Conservation (phyloP, 2,888 invertebrate species). For the Marasmarcha lunaedactyla region DNA sequence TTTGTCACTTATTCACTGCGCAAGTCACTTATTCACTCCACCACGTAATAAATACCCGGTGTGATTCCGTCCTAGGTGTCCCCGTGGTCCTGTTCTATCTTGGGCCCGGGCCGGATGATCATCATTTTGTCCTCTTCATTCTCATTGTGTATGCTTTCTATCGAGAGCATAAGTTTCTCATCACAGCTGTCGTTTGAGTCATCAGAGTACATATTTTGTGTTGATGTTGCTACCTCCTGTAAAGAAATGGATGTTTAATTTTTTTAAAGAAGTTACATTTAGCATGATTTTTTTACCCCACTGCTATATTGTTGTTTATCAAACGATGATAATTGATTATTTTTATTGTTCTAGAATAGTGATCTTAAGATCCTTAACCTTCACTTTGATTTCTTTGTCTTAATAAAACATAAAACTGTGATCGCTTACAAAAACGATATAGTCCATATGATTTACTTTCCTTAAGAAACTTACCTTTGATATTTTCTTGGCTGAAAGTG, state of each 20-base stretch:
- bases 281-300: too few relatives aligned
- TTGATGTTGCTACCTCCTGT: conserved; percentile 80
- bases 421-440: too few relatives aligned
- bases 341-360: too few relatives aligned
- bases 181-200: conserved; percentile 79
- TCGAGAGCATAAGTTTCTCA: conserved; percentile 82
- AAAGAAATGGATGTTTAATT: conserved; percentile 14
- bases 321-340: too few relatives aligned
- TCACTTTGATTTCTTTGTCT: too few relatives aligned
- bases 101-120: conserved; percentile 39
- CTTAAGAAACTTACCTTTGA: too few relatives aligned
- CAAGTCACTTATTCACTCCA: neutral
- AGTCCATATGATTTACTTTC: too few relatives aligned
- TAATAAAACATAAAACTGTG: too few relatives aligned
- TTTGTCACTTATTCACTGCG: neutral
- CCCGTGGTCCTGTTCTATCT: conserved; percentile 39
- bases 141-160: conserved; percentile 74
- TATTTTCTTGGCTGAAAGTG: too few relatives aligned
- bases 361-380: too few relatives aligned
- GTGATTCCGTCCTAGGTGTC: conserved; percentile 40
- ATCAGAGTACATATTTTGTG: conserved; percentile 78
- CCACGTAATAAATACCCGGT: conserved; percentile 13
- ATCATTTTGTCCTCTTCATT: conserved; percentile 49
- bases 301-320: too few relatives aligned
- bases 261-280: neutral